Evolutionary conservation across 2,888 invertebrate species (phyloP).

Genomic region (Spilarctia lutea): DNA sequence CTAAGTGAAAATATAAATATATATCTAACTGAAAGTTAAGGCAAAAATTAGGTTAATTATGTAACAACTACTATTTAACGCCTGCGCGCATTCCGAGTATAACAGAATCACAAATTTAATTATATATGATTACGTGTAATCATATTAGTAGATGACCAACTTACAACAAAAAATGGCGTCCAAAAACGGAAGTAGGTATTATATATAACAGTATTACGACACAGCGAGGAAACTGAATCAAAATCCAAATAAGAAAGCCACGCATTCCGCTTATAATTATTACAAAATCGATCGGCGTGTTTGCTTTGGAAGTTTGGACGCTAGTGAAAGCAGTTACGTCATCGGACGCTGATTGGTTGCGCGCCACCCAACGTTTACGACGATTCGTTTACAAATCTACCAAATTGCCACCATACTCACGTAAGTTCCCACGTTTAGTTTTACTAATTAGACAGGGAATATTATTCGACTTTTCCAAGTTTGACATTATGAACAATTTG

Average conservation of each 20-base stretch:
- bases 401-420: slow-evolving; percentile 37
- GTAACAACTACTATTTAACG: slow-evolving; percentile 12
- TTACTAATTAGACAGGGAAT: slow-evolving; percentile 47
- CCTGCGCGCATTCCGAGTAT: slow-evolving; percentile 15
- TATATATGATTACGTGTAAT: slow-evolving; percentile 40
- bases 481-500: slow-evolving; percentile 40
- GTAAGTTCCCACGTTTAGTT: slow-evolving; percentile 49
- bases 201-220: slow-evolving; percentile 63
- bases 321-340: slow-evolving; percentile 81
- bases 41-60: slow-evolving; percentile 16
- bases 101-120: slow-evolving; percentile 23
- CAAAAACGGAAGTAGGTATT: slow-evolving; percentile 72
- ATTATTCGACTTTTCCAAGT: slow-evolving; percentile 14
- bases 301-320: slow-evolving; percentile 65
- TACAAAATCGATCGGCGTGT: slow-evolving; percentile 69
- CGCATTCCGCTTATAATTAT: slow-evolving; percentile 77
- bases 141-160: slow-evolving; percentile 45
- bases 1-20: slow-evolving; percentile 1
- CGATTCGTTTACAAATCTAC: slow-evolving; percentile 28
- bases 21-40: slow-evolving; percentile 10
- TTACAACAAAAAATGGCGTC: slow-evolving; percentile 39
- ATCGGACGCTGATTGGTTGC: slow-evolving; percentile 56
- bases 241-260: slow-evolving; percentile 81
- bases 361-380: slow-evolving; percentile 42
- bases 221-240: slow-evolving; percentile 71